phyloP scores from a whole-genome alignment of 2,797 vertebrate species.

The Acomys russatus region DNA sequence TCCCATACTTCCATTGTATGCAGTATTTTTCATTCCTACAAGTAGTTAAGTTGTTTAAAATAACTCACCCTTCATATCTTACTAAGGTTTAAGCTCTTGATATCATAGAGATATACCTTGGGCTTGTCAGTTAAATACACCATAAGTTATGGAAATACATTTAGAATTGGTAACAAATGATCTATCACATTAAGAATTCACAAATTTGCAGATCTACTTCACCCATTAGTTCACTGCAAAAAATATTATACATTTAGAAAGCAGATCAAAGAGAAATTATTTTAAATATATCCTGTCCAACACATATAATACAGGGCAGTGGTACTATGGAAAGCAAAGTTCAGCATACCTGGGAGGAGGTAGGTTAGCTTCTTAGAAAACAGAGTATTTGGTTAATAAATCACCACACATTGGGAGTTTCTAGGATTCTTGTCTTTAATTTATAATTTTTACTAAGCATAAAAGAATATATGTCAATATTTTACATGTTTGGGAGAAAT shows the following conservation, averaged over 20 bases:
- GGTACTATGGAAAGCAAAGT: not conserved
- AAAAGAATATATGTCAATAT: not conserved
- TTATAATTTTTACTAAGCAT: not conserved
- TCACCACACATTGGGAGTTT: constrained; percentile 21
- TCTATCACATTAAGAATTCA: constrained; percentile 69
- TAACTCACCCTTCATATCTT: not conserved
- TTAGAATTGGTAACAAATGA: constrained; percentile 56
- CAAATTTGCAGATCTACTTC: constrained; percentile 61
- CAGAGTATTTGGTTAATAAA: constrained; percentile 5
- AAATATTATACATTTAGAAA: constrained; percentile 63
- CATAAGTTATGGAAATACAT: constrained; percentile 34
- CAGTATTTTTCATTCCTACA: not conserved
- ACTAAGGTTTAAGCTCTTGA: constrained; percentile 52
- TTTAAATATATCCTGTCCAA: constrained; percentile 31
- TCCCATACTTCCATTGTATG: not conserved
- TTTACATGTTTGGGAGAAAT: not conserved
- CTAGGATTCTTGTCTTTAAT: constrained; percentile 13
- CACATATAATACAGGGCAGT: constrained; percentile 5
- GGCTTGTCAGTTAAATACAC: constrained; percentile 37
- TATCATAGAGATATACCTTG: constrained; percentile 32
- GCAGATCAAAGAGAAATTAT: constrained; percentile 59
- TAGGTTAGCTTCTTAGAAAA: constrained; percentile 45
- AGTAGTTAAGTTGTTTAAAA: constrained; percentile 8
- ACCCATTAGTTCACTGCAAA: constrained; percentile 28
- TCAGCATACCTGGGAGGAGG: constrained; percentile 23